Evolutionary conservation across 2,888 invertebrate genomes (phyloP), one percentile per base, ranked within the genome.

Genomic region (Tyria jacobaeae): DNA sequence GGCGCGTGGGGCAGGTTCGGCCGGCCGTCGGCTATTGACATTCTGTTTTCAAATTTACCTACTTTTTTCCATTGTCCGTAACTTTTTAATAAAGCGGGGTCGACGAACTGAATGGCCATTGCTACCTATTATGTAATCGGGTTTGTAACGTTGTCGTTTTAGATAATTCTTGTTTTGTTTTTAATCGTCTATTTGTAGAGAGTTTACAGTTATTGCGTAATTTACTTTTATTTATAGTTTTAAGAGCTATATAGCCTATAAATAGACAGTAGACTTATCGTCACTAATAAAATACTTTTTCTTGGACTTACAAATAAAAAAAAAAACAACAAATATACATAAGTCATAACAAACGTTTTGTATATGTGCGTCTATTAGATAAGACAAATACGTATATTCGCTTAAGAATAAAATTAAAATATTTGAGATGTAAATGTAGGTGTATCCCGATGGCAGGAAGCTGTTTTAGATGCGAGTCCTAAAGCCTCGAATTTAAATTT

Each of bases 1-100:
- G 93, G 91, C 92, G 91, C 90, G 90, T 94, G 92, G 89, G 93
- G 93, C 91, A 93, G 93, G 93, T 93, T 89, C 91, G 85, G 87
- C 89, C 86, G 89, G 89, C 92, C 91, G 90, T 76, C 91, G 92
- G 93, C 93, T 93, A 94, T 93, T 93, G 93, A 93, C 93, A 92
- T 93, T 92, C 88, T 90, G 89, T 93, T 92, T 91, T 92, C 89
- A 91, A 92, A 92, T 91, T 89, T 91, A 89, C 92, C 92, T 89
- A 91, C 92, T 90, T 91, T 84, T 90, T 89, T 86, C 88, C 89
- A 91, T 91, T 92, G 92, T 92, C 91, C 90, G 92, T 85, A 92
- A 93, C 91, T 92, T 93, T 92, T 92, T 91, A 90, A 90, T 88
- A 87, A 81, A 73, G 76, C 85, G 84, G 79, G 92, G 92, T 91